Evolutionary conservation across 2,113 vertebrate genomes (phyloP).

Genomic region (Perca schrenkii): DNA sequence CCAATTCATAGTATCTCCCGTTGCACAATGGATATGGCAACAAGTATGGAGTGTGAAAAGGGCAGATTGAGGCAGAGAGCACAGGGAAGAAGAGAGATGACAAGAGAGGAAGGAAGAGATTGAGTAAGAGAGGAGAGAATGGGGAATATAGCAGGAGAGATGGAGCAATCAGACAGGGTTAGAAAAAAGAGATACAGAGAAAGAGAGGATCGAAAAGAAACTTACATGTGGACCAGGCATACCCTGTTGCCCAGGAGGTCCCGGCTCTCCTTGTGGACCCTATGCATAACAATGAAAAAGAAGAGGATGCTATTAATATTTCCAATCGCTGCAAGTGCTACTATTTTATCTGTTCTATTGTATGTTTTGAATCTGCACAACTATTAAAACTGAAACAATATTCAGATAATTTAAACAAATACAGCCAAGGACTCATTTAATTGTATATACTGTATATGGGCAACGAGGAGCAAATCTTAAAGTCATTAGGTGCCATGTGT

Average conservation of each 20-base stretch:
- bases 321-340: not conserved
- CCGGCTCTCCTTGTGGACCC: constrained; percentile 96
- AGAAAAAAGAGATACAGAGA: constrained; percentile 2
- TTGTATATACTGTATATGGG: no score
- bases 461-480: not conserved
- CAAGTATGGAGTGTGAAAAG: constrained; percentile 14
- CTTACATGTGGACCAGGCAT: constrained; percentile 93
- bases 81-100: constrained; percentile 3
- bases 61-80: not conserved
- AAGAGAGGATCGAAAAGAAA: constrained; percentile 33
- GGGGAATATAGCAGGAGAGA: not conserved
- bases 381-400: not conserved
- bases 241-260: constrained; percentile 95
- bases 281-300: constrained; percentile 66
- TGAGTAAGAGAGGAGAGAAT: not conserved
- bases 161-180: not conserved
- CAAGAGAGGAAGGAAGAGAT: not conserved
- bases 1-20: not conserved
- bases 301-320: constrained; percentile 1
- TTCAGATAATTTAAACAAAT: not conserved
- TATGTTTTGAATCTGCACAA: not conserved
- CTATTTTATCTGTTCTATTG: not conserved
- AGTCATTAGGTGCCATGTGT: not conserved
- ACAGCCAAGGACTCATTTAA: not conserved
- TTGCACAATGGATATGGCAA: constrained; percentile 20